Evolutionary conservation across 2,888 invertebrate genomes (phyloP).

Genomic region (Eupithecia vulgata): DNA sequence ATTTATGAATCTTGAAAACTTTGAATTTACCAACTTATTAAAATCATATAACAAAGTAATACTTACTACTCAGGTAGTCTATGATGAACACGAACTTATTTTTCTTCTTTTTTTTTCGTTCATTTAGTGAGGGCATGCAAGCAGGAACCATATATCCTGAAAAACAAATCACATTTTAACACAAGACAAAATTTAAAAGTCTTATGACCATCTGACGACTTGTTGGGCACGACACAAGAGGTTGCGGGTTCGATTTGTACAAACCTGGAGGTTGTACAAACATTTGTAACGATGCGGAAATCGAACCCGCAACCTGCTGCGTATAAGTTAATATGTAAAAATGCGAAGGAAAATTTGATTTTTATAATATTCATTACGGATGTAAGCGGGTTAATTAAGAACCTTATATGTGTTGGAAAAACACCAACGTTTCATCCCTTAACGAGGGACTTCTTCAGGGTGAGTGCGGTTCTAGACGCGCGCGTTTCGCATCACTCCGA

Average conservation of each 20-base stretch:
- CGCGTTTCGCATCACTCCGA: too few relatives aligned
- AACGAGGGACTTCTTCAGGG: too few relatives aligned
- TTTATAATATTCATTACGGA: background rate
- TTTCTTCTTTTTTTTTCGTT: conserved; percentile 60
- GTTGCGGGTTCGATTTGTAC: background rate
- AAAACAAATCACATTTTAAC: conserved; percentile 39
- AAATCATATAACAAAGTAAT: background rate
- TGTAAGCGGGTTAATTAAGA: too few relatives aligned
- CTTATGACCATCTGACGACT: background rate
- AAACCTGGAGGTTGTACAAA: too few relatives aligned
- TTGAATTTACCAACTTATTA: background rate
- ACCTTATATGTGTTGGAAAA: too few relatives aligned
- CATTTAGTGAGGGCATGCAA: conserved; percentile 65
- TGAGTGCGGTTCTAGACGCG: too few relatives aligned
- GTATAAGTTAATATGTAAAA: too few relatives aligned
- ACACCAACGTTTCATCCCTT: too few relatives aligned
- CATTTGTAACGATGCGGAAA: too few relatives aligned
- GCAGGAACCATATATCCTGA: conserved; percentile 72
- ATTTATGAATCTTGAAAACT: background rate
- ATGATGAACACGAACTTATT: conserved; percentile 64
- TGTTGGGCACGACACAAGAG: background rate
- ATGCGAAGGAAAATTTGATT: too few relatives aligned
- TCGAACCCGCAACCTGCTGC: too few relatives aligned
- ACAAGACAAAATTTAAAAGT: background rate
- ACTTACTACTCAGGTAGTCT: conserved; percentile 72